A percentile compares a stretch with the other conserved stretches of the same genome.
Conservation (phyloP, 2,888 invertebrate genomes). For the Morpho helenor region DNA sequence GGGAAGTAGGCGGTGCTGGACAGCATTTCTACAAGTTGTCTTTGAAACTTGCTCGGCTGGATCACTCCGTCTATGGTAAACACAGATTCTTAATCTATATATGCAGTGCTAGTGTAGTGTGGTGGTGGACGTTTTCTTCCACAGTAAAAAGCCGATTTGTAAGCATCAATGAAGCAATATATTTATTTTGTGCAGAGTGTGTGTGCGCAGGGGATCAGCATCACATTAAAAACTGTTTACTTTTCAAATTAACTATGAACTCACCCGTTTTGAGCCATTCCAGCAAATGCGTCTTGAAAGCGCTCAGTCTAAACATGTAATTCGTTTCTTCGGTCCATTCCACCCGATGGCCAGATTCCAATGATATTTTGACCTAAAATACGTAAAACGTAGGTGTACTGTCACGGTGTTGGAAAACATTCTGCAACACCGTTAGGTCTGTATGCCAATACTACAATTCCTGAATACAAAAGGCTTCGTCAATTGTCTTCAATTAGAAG, state of each 20-base stretch:
- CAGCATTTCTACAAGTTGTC: conserved; percentile 82
- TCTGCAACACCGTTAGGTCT: too few relatives aligned
- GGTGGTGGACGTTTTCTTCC: not conserved
- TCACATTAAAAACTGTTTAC: too few relatives aligned
- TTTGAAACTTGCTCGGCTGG: conserved; percentile 86
- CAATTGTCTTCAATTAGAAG: too few relatives aligned
- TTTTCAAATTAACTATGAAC: conserved; percentile 1
- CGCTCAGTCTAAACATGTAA: conserved; percentile 93
- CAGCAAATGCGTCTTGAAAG: conserved; percentile 85
- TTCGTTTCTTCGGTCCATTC: conserved; percentile 97
- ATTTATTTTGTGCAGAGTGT: too few relatives aligned
- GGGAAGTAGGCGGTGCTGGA: conserved; percentile 81
- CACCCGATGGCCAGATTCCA: conserved; percentile 91
- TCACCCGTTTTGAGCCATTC: conserved; percentile 86
- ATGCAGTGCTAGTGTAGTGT: too few relatives aligned
- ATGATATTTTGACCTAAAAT: conserved; percentile 81
- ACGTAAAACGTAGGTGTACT: not conserved
- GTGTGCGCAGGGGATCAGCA: too few relatives aligned
- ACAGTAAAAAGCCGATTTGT: too few relatives aligned
- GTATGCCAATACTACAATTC: too few relatives aligned
- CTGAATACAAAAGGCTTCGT: too few relatives aligned
- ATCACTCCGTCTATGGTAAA: conserved; percentile 78
- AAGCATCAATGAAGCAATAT: too few relatives aligned
- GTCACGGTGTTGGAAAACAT: too few relatives aligned
- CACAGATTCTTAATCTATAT: not conserved